Base-by-base conservation (phyloP, 1,140 invertebrate species). In the Halesus radiatus region DNA sequence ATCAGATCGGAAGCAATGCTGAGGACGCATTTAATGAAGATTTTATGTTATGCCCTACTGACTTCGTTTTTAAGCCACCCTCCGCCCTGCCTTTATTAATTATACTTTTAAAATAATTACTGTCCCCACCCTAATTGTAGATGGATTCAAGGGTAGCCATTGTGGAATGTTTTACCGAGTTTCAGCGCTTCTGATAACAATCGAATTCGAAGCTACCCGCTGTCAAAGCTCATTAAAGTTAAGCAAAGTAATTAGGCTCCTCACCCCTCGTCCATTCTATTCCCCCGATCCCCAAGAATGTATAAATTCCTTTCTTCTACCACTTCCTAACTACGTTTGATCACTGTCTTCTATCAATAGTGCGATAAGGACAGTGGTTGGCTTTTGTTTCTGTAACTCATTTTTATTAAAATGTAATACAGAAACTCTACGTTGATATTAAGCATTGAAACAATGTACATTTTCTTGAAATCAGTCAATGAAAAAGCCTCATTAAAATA, bases 81-180 rank as follows among this genome's bases (percentile, higher is more conserved):
- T 18, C 23, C 56, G 7, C 18, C 7, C 23, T 68, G 64, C 64
- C 3, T 32, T 7, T 68, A 37, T 29, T 68, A 32, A 60, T 23
- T 18, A 60, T 23, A 60, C 56, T 56, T 22, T 60, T 2, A 22
- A 60, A 22, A 60, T 60, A 60, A 60, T 60, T 60, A 60, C 23
- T 15, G 7, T 22, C 23, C 8, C 56, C 23, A 22, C 23, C 18
- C 37, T 45, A 45, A 45, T 45, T 1, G 37, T 45, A 0, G 10
- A 45, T 45, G 13, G 37, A 45, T 45, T 45, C 37, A 45, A 45
- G 37, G 37, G 37, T 45, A 45, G 37, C 37, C 37, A 18, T 72
- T 72, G 45, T 72, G 68, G 68, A 72, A 52, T 72, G 68, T 72
- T 53, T 16, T 23, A 72, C 6, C 23, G 68, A 72, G 53, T 53